phyloP scores from a whole-genome alignment of 1,140 invertebrate species.

The Antheraea mylitta region DNA sequence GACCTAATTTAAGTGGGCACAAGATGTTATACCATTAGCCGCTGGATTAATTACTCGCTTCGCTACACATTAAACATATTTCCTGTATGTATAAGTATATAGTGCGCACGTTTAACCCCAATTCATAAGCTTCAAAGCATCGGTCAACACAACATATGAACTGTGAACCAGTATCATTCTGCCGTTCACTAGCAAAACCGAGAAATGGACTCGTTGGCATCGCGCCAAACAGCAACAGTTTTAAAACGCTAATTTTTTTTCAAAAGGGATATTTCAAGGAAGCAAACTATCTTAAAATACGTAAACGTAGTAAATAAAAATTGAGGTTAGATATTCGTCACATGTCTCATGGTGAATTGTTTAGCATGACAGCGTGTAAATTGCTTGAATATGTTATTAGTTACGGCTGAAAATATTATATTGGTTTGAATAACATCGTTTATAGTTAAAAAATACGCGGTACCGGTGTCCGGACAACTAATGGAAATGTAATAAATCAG shows the following conservation, averaged over 20 bases:
- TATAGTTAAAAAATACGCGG: not conserved
- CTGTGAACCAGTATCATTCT: constrained; percentile 64
- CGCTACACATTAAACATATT: constrained; percentile 58
- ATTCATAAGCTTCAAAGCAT: constrained; percentile 62
- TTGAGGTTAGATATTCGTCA: constrained; percentile 56
- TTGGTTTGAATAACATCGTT: constrained; percentile 8
- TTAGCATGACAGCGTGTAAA: constrained; percentile 49
- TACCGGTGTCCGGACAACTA: not conserved
- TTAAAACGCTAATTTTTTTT: constrained; percentile 48
- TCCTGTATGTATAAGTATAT: constrained; percentile 36
- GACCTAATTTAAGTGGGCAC: constrained; percentile 35
- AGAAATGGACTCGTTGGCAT: constrained; percentile 68
- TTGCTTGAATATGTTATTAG: constrained; percentile 38
- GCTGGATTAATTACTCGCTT: constrained; percentile 60
- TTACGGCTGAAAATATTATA: constrained; percentile 27
- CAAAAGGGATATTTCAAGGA: constrained; percentile 40
- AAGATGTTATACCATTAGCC: constrained; percentile 52
- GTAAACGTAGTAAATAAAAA: constrained; percentile 53
- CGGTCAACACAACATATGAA: constrained; percentile 55
- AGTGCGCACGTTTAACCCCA: constrained; percentile 56
- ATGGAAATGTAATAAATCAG: not conserved
- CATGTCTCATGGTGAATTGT: constrained; percentile 50
- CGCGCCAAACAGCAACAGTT: constrained; percentile 45
- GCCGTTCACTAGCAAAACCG: constrained; percentile 41
- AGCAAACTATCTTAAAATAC: constrained; percentile 35